phyloP scores from a whole-genome alignment of 2,113 vertebrate genomes.

The Trematomus loennbergii region DNA sequence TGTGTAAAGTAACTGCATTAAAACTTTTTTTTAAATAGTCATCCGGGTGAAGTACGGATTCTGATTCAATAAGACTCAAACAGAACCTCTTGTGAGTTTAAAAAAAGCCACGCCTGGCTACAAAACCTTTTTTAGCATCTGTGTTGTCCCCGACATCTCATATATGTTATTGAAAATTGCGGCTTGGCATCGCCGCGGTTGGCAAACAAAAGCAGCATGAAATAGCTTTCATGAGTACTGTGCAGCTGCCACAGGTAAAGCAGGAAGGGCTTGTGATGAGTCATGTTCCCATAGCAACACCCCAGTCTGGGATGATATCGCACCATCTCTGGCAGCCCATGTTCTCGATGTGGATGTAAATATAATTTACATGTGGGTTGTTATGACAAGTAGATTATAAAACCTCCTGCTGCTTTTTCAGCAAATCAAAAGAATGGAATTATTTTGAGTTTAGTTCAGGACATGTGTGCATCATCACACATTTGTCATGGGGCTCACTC shows the following conservation, averaged over 20 bases:
- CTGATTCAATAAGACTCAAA: too few relatives aligned
- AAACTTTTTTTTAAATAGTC: slow-evolving; percentile 9
- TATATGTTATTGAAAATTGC: slow-evolving; percentile 67
- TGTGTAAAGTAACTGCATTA: slow-evolving; percentile 6
- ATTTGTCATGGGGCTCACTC: not conserved
- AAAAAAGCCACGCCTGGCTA: not conserved
- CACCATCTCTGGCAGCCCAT: slow-evolving; percentile 70
- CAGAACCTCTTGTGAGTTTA: not conserved
- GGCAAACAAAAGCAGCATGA: slow-evolving; percentile 78
- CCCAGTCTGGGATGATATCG: slow-evolving; percentile 70
- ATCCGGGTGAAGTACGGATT: too few relatives aligned
- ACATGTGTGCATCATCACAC: not conserved
- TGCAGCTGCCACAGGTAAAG: slow-evolving; percentile 82
- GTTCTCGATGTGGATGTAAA: slow-evolving; percentile 74
- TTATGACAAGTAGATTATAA: slow-evolving; percentile 30
- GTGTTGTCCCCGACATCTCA: slow-evolving; percentile 54
- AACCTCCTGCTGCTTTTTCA: slow-evolving; percentile 15
- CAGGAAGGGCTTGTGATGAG: slow-evolving; percentile 78
- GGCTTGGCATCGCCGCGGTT: slow-evolving; percentile 46
- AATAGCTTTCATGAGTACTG: slow-evolving; percentile 69
- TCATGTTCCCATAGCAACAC: slow-evolving; percentile 84
- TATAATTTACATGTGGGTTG: slow-evolving; percentile 60
- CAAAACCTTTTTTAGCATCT: slow-evolving; percentile 28
- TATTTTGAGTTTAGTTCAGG: not conserved
- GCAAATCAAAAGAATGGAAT: not conserved